Base-by-base conservation (phyloP, 2,888 invertebrate genomes). In the Acronicta leporina region DNA sequence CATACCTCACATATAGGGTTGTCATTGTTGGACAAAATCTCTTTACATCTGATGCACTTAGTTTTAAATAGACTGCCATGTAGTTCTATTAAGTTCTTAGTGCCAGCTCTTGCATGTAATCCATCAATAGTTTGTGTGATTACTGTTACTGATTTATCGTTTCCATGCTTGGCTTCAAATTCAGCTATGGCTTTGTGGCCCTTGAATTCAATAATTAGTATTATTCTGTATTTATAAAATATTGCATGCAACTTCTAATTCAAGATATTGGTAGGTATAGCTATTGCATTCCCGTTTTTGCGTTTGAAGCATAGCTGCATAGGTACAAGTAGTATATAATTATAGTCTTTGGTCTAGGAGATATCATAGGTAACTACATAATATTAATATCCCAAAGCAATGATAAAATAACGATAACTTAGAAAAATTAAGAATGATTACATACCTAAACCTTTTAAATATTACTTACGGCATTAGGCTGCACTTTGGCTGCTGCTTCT, bases 41-140 rank as follows among this genome's bases (percentile, higher is more conserved):
- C 88, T 47, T 92, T 90, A 81, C 97, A 97, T 63, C 94, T 92
- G 0, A 92, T 94, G 76, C 96, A 96, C 49, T 94, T 87, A 5
- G 96, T 96, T 83, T 94, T 95, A 77, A 95, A 96, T 15, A 97
- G 87, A 49, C 95, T 96, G 0, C 99, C 99, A 88, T 99, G 98
- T 3, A 99, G 92, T 88, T 99, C 98, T 4, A 97, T 95, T 0
- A 97, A 94, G 58, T 96, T 95, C 59, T 92, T 91, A 62, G 96
- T 96, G 0, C 98, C 98, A 5, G 98, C 98, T 91, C 98, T 98
- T 11, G 90, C 89, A 87, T 99, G 99, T 47, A 99, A 90, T 50
- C 96, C 95, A 86, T 99, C 99, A 0, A 99, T 98, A 94, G 99
- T 99, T 88, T 99, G 99, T 0, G 99, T 99, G 8, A 99, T 96